These are phyloP conservation scores for Meteorus cinctellus DNA, from an alignment of 2,888 invertebrate species.

Conservation along the genomic window DNA sequence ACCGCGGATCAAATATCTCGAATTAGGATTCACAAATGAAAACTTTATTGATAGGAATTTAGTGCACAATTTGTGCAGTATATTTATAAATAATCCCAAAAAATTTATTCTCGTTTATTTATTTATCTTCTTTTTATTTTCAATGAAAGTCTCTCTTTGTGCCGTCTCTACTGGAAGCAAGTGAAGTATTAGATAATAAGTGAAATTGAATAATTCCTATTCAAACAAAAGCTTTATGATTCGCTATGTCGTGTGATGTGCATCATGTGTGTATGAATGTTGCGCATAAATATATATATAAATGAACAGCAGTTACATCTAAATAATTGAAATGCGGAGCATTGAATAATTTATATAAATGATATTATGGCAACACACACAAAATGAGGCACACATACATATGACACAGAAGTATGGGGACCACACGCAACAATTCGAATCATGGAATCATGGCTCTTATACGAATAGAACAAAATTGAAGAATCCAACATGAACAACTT, in stretches of 20 bases:
- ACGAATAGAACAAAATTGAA: background rate
- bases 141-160: conserved; percentile 30
- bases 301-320: conserved; percentile 26
- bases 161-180: conserved; percentile 26
- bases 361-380: conserved; percentile 15
- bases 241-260: conserved; percentile 23
- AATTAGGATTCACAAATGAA: conserved; percentile 1
- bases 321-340: conserved; percentile 27
- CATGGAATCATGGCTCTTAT: conserved; percentile 46
- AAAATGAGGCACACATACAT: conserved; percentile 47
- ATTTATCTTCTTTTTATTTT: background rate
- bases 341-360: conserved; percentile 22
- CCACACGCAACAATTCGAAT: conserved; percentile 66
- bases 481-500: background rate
- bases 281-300: background rate
- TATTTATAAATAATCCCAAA: background rate
- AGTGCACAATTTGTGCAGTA: background rate
- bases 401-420: conserved; percentile 62
- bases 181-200: conserved; percentile 29
- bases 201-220: background rate
- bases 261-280: background rate
- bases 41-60: background rate
- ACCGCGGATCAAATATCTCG: background rate
- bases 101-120: background rate
- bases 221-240: conserved; percentile 20